Percentiles rank a stretch among this genome's conserved stretches.
Evolutionary conservation across 2,113 vertebrate genomes (phyloP).

Genomic region (Hylia prasina): DNA sequence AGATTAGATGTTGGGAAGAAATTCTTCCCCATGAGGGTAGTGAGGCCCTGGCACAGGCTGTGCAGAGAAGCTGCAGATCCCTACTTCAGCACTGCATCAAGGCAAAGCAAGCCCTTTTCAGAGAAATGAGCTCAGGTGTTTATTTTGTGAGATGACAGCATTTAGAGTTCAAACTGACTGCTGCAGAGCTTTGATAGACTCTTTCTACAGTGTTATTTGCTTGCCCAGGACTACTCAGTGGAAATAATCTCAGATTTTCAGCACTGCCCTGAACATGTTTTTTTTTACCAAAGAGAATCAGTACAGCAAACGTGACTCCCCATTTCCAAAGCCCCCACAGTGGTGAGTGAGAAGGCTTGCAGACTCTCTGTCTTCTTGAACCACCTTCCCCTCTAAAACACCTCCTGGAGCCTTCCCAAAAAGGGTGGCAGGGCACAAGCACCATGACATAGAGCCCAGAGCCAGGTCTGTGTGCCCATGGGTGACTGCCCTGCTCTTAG

Average conservation of each 20-base stretch:
- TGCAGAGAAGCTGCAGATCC: neutral
- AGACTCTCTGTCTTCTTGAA: neutral
- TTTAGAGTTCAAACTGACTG: neutral
- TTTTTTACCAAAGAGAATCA: neutral
- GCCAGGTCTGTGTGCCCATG: fast-evolving
- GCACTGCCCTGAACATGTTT: neutral
- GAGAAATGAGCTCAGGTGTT: neutral
- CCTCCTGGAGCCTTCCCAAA: neutral
- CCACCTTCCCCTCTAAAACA: neutral
- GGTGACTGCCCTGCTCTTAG: fast-evolving
- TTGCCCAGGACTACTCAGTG: neutral
- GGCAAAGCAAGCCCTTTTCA: neutral
- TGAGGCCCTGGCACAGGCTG: neutral
- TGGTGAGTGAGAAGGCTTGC: neutral
- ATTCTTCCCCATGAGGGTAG: neutral
- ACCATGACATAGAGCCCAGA: fast-evolving
- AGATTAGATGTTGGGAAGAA: neutral
- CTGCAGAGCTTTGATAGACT: neutral
- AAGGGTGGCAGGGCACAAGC: neutral
- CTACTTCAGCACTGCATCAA: neutral
- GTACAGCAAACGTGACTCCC: neutral
- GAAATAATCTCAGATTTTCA: neutral
- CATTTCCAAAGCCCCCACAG: neutral
- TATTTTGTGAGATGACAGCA: neutral
- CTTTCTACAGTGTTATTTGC: neutral